A percentile compares a stretch with the other conserved stretches of the same genome.
phyloP scores from a whole-genome alignment of 2,888 invertebrate species.

The Alviniconcha strummeri region DNA sequence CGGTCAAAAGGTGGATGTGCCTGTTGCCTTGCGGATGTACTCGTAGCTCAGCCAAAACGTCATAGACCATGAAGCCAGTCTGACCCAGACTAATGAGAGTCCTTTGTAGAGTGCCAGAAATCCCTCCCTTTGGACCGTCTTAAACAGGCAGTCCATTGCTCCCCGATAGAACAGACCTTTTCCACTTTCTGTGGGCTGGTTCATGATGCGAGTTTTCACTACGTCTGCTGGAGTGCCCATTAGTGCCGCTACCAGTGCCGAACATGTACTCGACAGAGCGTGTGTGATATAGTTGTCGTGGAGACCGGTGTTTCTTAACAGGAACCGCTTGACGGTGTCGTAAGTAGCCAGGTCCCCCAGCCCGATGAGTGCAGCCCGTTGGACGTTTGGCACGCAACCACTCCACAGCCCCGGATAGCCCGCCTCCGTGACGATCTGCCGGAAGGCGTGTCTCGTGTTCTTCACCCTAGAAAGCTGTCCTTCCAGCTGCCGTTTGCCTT shows the following conservation, averaged over 20 bases:
- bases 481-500: conserved; percentile 86
- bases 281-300: conserved; percentile 87
- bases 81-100: conserved; percentile 79
- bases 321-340: conserved; percentile 87
- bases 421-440: conserved; percentile 82
- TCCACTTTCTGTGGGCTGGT: conserved; percentile 89
- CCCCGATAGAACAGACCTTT: conserved; percentile 85
- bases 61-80: conserved; percentile 72
- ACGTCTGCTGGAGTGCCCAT: conserved; percentile 96
- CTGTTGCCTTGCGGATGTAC: conserved; percentile 1
- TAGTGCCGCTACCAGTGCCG: conserved; percentile 90
- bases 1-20: conserved; percentile 18
- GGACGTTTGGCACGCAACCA: conserved; percentile 92
- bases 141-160: conserved; percentile 88
- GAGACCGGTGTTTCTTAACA: conserved; percentile 81
- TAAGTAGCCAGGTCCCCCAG: conserved; percentile 86
- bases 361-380: conserved; percentile 76
- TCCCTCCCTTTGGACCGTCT: conserved; percentile 79
- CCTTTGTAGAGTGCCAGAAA: conserved; percentile 81
- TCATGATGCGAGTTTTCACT: conserved; percentile 93
- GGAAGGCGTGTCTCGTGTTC: conserved; percentile 85
- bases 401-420: conserved; percentile 92
- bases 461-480: conserved; percentile 87
- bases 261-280: conserved; percentile 83
- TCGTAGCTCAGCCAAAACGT: conserved; percentile 22